Evolutionary conservation across 1,140 invertebrate genomes (phyloP).

Genomic region (Bathynomus jamesi): DNA sequence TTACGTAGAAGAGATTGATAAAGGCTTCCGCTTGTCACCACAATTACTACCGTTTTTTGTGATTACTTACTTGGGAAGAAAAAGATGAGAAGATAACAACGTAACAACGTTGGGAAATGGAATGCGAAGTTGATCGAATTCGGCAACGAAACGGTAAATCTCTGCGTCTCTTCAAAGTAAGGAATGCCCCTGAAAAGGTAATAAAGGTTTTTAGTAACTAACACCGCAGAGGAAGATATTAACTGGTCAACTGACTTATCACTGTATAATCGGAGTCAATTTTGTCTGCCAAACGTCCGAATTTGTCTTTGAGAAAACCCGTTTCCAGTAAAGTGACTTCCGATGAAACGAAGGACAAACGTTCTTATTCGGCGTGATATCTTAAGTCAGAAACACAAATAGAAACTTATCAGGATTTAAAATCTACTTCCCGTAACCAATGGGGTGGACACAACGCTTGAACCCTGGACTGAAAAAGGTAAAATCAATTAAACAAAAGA

Average conservation of each 20-base stretch:
- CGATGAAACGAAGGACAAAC: too few relatives aligned
- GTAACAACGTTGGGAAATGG: conserved; percentile 69
- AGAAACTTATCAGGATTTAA: too few relatives aligned
- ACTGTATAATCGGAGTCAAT: not conserved
- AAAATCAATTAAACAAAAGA: too few relatives aligned
- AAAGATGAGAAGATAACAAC: conserved; percentile 66
- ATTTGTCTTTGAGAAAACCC: not conserved
- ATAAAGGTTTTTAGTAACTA: not conserved
- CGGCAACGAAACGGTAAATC: conserved; percentile 66
- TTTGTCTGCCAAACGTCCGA: not conserved
- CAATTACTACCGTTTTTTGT: too few relatives aligned
- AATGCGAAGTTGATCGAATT: conserved; percentile 80
- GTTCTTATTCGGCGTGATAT: too few relatives aligned
- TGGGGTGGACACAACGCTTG: too few relatives aligned
- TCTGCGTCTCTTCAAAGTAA: conserved; percentile 76
- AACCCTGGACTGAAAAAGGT: too few relatives aligned
- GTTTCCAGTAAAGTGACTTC: not conserved
- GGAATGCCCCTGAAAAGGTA: conserved; percentile 60
- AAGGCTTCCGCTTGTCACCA: too few relatives aligned
- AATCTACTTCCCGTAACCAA: too few relatives aligned
- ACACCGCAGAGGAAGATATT: not conserved
- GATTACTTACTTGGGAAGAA: conserved; percentile 54
- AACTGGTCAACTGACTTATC: not conserved
- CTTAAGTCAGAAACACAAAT: too few relatives aligned
- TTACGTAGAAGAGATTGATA: too few relatives aligned